phyloP scores from a whole-genome alignment of 2,888 invertebrate genomes.

The Drosophila mimica region DNA sequence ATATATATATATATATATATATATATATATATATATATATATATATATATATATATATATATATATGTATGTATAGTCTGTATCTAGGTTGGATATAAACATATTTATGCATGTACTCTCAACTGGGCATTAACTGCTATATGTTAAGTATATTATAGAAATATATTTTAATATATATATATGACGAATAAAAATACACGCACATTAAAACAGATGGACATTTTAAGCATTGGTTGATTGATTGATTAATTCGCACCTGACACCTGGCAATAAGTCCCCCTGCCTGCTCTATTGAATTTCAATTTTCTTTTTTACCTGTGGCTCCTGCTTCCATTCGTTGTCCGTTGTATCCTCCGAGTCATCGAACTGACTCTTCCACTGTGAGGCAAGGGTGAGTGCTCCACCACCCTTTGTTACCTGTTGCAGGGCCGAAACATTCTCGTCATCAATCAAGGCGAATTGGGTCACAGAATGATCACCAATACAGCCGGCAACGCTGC shows the following conservation, averaged over 20 bases:
- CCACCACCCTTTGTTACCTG: conserved; percentile 96
- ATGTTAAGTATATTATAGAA: background rate
- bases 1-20: background rate
- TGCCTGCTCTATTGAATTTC: background rate
- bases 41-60: too few relatives aligned
- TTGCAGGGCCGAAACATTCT: conserved; percentile 94
- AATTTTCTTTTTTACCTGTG: conserved; percentile 82
- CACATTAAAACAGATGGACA: conserved; percentile 41
- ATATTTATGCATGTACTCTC: background rate
- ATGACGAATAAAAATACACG: background rate
- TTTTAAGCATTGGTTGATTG: conserved; percentile 59
- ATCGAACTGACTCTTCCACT: conserved; percentile 98
- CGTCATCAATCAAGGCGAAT: conserved; percentile 96
- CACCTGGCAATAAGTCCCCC: conserved; percentile 3
- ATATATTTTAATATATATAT: background rate
- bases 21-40: background rate
- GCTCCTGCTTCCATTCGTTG: conserved; percentile 96
- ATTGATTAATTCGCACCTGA: conserved; percentile 10
- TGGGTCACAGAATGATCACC: conserved; percentile 93
- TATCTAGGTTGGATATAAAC: too few relatives aligned
- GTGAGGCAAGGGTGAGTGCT: conserved; percentile 95
- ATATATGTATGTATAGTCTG: too few relatives aligned
- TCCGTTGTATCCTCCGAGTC: conserved; percentile 97
- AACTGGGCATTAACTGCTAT: background rate
- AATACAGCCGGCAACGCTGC: conserved; percentile 85